phyloP scores from a whole-genome alignment of 1,140 invertebrate genomes.

The Homalodisca vitripennis region DNA sequence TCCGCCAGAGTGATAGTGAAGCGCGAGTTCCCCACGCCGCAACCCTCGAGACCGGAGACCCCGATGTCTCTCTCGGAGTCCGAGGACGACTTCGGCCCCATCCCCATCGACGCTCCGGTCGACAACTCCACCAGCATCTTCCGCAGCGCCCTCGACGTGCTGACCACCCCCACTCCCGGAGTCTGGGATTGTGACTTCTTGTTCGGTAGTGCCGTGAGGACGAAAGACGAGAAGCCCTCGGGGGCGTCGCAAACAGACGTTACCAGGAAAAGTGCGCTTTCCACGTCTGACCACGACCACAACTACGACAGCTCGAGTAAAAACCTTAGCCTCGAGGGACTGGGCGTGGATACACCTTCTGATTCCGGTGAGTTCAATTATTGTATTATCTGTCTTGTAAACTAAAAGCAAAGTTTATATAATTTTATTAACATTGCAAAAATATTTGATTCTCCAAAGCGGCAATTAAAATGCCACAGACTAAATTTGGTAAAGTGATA shows the following conservation, averaged over 20 bases:
- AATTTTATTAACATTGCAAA: neutral
- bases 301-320: constrained; percentile 39
- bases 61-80: constrained; percentile 33
- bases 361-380: constrained; percentile 87
- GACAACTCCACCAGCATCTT: constrained; percentile 25
- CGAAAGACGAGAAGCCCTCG: neutral
- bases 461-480: too few relatives aligned
- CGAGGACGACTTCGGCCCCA: constrained; percentile 22
- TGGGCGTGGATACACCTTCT: constrained; percentile 77
- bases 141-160: neutral
- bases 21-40: constrained; percentile 37
- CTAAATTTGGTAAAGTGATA: neutral
- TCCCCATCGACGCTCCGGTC: constrained; percentile 32
- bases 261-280: constrained; percentile 37
- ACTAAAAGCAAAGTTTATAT: neutral
- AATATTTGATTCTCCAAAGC: constrained; percentile 6
- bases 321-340: constrained; percentile 55
- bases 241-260: constrained; percentile 32
- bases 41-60: constrained; percentile 26
- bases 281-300: constrained; percentile 32
- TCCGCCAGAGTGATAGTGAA: too few relatives aligned
- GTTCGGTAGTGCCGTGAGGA: neutral
- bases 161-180: neutral
- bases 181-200: neutral
- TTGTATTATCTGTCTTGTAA: constrained; percentile 36